Evolutionary conservation across 2,113 vertebrate genomes (phyloP), one percentile per base, ranked within the genome.

Genomic region (Zosterops japonicus): DNA sequence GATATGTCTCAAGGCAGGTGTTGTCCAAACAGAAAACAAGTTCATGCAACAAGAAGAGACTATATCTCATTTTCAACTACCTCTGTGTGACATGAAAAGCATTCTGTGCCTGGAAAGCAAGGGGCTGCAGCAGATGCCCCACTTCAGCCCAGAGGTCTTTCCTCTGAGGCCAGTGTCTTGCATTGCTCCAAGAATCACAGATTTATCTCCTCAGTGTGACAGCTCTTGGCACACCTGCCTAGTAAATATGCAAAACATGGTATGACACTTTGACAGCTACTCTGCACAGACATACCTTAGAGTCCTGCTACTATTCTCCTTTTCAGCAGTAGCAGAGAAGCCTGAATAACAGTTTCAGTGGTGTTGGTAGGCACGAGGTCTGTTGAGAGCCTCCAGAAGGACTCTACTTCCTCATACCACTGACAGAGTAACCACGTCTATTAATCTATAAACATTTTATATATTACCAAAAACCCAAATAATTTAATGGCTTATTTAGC

Each of bases 11-110:
- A 76, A 76, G 53, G 35, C 28, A 82, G 24, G 15, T 49, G 7
- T 19, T 64, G 41, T 35, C 49, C 85, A 78, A 89, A 68, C 11
- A 76, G 59, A 60, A 76, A 79, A 83, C 10, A 28, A 67, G 22
- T 72, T 49, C 63, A 28, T 31, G 28, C 7, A 57, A 57, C 36
- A 29, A 80, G 39, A 19, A 90, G 49, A 69, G 57, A 72, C 12
- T 0, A 0, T 47, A 60, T 28, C 8, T 1, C 57, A 41, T 63
- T 50, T 35, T 28, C 64, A 74, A 8, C 33, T 23, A 44, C 41
- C 28, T 83, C 68, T 47, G 5, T 18, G 53, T 69, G 46, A 83
- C 79, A 31, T 1, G 0, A 65, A 92, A 78, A 91, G 22, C 15
- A 4, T 52, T 41, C 23, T 68, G 19, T 11, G 1, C n/a, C 70